Conservation (phyloP, 2,113 vertebrate species). For the Parotia lawesii region DNA sequence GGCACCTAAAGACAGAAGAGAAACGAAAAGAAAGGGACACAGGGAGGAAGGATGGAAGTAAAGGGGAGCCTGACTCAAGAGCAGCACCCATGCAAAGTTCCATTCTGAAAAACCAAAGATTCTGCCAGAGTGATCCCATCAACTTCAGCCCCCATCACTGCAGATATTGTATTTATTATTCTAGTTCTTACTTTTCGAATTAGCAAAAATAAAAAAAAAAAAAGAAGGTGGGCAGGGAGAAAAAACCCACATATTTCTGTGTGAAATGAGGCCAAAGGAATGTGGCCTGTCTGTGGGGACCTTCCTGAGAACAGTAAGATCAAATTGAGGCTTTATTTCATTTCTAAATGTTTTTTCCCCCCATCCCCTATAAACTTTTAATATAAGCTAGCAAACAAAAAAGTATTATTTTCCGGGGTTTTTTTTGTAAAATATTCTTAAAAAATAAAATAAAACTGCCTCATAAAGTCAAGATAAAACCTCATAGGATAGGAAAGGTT, state of each 20-base stretch:
- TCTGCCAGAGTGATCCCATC: not conserved
- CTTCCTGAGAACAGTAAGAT: not conserved
- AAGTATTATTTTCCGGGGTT: not conserved
- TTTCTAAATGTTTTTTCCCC: fast-evolving
- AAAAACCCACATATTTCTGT: fast-evolving
- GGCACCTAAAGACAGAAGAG: not conserved
- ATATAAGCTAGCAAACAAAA: not conserved
- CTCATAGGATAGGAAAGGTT: not conserved
- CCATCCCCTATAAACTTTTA: fast-evolving
- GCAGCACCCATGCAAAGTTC: fast-evolving
- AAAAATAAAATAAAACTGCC: not conserved
- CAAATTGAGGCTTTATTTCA: not conserved
- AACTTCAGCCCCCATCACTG: not conserved
- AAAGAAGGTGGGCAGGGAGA: too few species aligned
- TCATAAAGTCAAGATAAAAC: not conserved
- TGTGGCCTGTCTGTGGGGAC: not conserved
- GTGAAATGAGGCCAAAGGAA: not conserved
- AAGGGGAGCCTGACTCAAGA: not conserved
- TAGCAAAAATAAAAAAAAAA: not conserved
- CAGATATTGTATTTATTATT: not conserved
- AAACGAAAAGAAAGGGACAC: not conserved
- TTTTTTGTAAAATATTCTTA: not conserved
- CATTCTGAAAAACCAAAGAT: not conserved
- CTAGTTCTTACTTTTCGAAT: not conserved
- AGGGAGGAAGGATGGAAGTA: not conserved